Base-by-base conservation (phyloP, 1,140 invertebrate genomes). In the Amyelois transitella region DNA sequence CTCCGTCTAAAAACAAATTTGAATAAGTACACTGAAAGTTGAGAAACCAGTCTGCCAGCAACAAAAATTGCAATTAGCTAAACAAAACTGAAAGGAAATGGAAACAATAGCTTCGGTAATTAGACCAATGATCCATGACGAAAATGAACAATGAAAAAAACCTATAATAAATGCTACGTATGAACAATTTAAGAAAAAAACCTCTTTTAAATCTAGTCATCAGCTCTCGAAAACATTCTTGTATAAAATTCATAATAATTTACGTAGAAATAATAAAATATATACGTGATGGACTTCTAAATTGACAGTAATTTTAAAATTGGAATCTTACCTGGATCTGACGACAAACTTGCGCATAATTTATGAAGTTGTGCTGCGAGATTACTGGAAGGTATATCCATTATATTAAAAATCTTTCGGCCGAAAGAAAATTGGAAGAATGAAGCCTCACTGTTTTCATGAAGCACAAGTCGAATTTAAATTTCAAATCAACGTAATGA, bases 281-380 rank as follows among this genome's bases (percentile, higher is more conserved):
- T 55, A 50, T 53, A 56, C n/a, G 32, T 38, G 12, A 38, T 38
- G 32, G 32, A 38, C n/a, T 2, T 14, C 32, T 12, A 38, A n/a
- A 61, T 51, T 65, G 60, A 74, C 57, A 72, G 19, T 47, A 51
- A 48, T 53, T 70, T 79, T 67, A 58, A 85, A 83, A 72, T 67
- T 72, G 51, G 74, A 86, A 81, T 55, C 67, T 60, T 59, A 87
- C 84, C 84, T 77, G 82, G 79, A 62, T 81, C 72, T 10, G 72
- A 53, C 72, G 82, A 84, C 70, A 87, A 70, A 55, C 61, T 60
- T 55, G 71, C 61, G 62, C 84, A 87, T 53, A 87, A 71, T 74
- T 86, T 85, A 54, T 74, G 74, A 53, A 87, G 66, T 32, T 80
- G 63, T 32, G 67, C 60, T 51, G 79, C 62, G 44, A 84, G 69